phyloP scores from a whole-genome alignment of 2,888 invertebrate species.

The Lepidonotus clava region DNA sequence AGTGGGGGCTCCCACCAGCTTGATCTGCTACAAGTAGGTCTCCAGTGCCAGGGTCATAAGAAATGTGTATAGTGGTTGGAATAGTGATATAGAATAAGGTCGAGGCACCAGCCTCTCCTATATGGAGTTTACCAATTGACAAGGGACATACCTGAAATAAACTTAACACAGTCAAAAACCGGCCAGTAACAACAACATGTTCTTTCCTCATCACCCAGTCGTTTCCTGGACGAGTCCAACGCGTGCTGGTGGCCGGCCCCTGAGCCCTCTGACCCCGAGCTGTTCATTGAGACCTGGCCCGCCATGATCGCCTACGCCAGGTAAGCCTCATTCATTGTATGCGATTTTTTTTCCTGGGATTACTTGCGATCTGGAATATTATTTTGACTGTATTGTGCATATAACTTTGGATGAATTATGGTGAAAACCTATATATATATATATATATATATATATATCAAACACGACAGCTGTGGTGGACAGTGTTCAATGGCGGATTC shows the following conservation, averaged over 20 bases:
- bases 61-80: too few relatives aligned
- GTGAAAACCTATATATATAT: background rate
- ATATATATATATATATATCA: background rate
- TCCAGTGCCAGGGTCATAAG: too few relatives aligned
- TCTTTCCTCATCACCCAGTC: background rate
- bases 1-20: too few relatives aligned
- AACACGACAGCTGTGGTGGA: too few relatives aligned
- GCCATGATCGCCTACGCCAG: slow-evolving; percentile 22
- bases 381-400: background rate
- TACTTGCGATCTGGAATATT: background rate
- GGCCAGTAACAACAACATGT: too few relatives aligned
- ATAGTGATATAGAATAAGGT: too few relatives aligned
- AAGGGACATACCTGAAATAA: too few relatives aligned
- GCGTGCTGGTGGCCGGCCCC: slow-evolving; percentile 30
- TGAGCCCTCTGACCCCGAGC: background rate
- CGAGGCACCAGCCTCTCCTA: too few relatives aligned
- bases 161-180: too few relatives aligned
- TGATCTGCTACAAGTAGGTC: too few relatives aligned
- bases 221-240: slow-evolving; percentile 18
- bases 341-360: background rate
- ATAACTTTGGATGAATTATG: background rate
- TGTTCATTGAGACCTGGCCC: slow-evolving; percentile 8
- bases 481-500: too few relatives aligned
- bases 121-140: too few relatives aligned
- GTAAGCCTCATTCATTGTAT: background rate